Base-by-base conservation (phyloP, 1,140 invertebrate species). In the Lordiphosa mommai region DNA sequence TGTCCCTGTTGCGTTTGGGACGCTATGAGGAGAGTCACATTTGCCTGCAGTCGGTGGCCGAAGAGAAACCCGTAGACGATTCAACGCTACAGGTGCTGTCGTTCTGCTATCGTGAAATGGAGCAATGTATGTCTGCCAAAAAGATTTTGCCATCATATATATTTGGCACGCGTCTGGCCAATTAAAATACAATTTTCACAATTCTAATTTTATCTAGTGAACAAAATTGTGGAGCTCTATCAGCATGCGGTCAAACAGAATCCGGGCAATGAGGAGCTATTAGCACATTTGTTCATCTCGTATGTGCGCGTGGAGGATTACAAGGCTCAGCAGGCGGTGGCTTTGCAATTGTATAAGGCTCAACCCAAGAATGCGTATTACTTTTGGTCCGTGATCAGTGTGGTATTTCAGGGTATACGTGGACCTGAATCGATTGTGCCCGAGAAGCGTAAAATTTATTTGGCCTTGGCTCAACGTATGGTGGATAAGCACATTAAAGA, bases 311-410 rank as follows among this genome's bases (percentile, higher is more conserved):
- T 98, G 9, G 93, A 93, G 5, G 94, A 99, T 89, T 97, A 96
- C 76, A 96, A 96, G 85, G 94, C 96, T 17, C 98, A 99, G 86
- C 96, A 99, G 79, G 92, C 94, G 57, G 94, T 94, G 5, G 98
- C 98, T 1, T 92, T 98, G 91, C 91, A 92, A 13, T 91, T 99
- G 3, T 98, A 97, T 86, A 98, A 97, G 90, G 90, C 96, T 20
- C 94, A 94, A 87, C 94, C 95, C 17, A 99, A 98, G 89, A 98
- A 97, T 89, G 97, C 97, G 0, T 99, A 99, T 89, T 98, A 98
- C 88, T 98, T 98, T 89, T 99, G 98, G 98, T 95, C 95, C 52
- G 94, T 99, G 9, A 98, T 98, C 94, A 98, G 96, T 88, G 93
- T 97, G 85, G 94, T 98, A 10, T 94, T 99, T 91, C 97, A 89